These are phyloP conservation scores for Halichoerus grypus DNA, from an alignment of 2,113 vertebrate genomes.

Conservation along the genomic window DNA sequence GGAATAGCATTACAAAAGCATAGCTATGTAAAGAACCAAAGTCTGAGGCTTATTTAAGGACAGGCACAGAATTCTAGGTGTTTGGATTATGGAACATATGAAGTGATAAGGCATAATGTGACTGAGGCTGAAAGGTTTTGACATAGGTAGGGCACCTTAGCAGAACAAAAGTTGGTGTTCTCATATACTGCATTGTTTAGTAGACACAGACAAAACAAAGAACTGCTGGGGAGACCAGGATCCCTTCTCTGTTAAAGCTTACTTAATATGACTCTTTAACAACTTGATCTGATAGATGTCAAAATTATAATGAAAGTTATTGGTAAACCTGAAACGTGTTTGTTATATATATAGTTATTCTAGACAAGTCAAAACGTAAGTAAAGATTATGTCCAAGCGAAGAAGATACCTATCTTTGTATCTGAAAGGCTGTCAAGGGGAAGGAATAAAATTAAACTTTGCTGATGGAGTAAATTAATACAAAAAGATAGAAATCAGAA, in stretches of 20 bases:
- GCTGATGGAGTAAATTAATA: conserved; percentile 27
- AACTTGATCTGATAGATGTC: neutral
- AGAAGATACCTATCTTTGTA: conserved; percentile 50
- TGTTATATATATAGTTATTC: conserved; percentile 38
- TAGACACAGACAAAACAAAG: conserved; percentile 50
- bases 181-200: neutral
- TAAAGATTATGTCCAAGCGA: conserved; percentile 49
- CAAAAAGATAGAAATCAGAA: conserved; percentile 52
- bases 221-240: neutral
- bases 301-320: conserved; percentile 25
- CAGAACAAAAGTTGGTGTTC: neutral
- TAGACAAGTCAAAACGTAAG: neutral
- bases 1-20: neutral
- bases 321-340: conserved; percentile 28
- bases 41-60: neutral
- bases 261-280: neutral
- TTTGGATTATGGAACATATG: neutral
- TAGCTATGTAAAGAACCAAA: neutral
- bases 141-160: neutral
- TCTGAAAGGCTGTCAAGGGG: neutral
- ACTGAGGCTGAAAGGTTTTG: neutral
- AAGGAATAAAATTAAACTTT: conserved; percentile 51
- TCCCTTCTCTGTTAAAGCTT: neutral
- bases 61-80: neutral
- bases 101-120: neutral